phyloP scores from a whole-genome alignment of 2,113 vertebrate genomes.

The Tauraco erythrolophus region DNA sequence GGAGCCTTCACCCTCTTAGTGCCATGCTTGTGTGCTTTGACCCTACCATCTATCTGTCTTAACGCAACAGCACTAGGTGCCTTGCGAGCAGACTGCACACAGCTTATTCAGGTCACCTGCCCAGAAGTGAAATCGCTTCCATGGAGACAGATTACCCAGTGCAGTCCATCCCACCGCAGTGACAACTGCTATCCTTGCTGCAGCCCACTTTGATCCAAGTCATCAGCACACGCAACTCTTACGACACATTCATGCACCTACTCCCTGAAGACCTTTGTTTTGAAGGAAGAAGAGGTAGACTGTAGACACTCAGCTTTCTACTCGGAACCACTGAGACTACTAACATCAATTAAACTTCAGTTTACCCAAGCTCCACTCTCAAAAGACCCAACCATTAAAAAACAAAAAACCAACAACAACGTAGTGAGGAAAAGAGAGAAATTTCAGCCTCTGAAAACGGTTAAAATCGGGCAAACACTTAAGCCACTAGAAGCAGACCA shows the following conservation, averaged over 20 bases:
- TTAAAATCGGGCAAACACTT: background rate
- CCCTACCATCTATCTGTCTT: background rate
- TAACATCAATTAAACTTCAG: background rate
- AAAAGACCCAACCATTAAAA: background rate
- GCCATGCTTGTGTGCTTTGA: background rate
- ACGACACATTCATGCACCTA: background rate
- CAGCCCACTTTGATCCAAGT: background rate
- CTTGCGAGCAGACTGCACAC: background rate
- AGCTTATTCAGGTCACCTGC: background rate
- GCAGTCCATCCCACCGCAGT: background rate
- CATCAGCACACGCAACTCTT: background rate
- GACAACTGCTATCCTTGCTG: background rate
- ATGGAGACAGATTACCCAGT: background rate
- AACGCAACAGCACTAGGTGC: background rate
- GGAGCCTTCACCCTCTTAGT: background rate
- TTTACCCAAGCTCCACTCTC: background rate
- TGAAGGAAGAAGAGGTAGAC: background rate
- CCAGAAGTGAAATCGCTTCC: background rate
- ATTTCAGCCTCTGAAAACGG: background rate
- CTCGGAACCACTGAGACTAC: background rate
- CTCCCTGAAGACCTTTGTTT: background rate
- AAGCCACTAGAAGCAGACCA: background rate
- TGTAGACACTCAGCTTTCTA: background rate
- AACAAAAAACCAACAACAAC: background rate
- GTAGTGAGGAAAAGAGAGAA: background rate